phyloP scores from a whole-genome alignment of 2,888 invertebrate species.

The Epirrita christyi region DNA sequence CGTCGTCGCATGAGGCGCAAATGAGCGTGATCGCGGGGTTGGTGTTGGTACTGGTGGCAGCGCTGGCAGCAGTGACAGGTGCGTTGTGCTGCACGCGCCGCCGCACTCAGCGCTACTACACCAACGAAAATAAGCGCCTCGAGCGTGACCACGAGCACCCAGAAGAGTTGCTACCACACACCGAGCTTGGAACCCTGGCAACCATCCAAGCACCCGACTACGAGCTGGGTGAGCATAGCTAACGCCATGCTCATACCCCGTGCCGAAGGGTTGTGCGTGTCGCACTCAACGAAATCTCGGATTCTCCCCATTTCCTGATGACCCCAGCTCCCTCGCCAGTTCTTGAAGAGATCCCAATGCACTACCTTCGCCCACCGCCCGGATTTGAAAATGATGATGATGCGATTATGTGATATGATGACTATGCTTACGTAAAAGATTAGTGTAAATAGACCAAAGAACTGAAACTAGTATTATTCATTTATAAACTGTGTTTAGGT shows the following conservation, averaged over 20 bases:
- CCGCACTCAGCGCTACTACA: slow-evolving; percentile 90
- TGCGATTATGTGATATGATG: slow-evolving; percentile 70
- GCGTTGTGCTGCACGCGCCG: slow-evolving; percentile 88
- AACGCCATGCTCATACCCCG: slow-evolving; percentile 61
- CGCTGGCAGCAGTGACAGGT: slow-evolving; percentile 82
- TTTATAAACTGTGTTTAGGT: slow-evolving; percentile 1
- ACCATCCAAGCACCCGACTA: slow-evolving; percentile 74
- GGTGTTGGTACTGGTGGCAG: slow-evolving; percentile 70
- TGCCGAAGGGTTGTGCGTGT: slow-evolving; percentile 41
- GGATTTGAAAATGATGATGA: slow-evolving; percentile 55
- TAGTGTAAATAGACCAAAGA: slow-evolving; percentile 56
- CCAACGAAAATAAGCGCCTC: slow-evolving; percentile 88
- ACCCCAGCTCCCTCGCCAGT: slow-evolving; percentile 39
- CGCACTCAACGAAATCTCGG: slow-evolving; percentile 36
- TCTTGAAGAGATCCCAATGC: slow-evolving; percentile 49
- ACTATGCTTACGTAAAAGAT: slow-evolving; percentile 71
- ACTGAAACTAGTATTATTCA: slow-evolving; percentile 2
- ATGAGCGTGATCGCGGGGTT: slow-evolving; percentile 83
- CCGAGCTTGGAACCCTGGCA: slow-evolving; percentile 68
- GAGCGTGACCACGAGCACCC: slow-evolving; percentile 72
- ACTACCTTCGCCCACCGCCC: slow-evolving; percentile 53
- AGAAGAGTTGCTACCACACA: slow-evolving; percentile 64
- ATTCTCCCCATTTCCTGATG: slow-evolving; percentile 38
- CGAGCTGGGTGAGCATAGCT: slow-evolving; percentile 64
- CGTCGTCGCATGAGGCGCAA: slow-evolving; percentile 80